phyloP scores from a whole-genome alignment of 2,113 vertebrate genomes.

The Pavo muticus region DNA sequence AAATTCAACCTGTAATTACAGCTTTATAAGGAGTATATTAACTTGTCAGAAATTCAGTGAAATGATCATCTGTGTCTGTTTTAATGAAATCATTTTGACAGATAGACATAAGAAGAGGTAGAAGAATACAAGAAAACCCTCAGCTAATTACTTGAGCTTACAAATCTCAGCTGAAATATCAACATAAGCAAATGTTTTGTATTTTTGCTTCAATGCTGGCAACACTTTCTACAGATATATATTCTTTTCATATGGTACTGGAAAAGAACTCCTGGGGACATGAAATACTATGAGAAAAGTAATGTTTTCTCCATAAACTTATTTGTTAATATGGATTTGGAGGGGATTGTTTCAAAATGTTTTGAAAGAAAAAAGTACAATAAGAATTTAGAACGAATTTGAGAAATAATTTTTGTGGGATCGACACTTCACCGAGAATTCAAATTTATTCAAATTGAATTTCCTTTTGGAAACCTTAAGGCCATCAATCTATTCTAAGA shows the following conservation, averaged over 20 bases:
- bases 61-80: neutral
- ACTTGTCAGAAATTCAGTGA: conserved; percentile 21
- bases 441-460: conserved; percentile 69
- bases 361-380: conserved; percentile 32
- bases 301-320: conserved; percentile 29
- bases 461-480: conserved; percentile 71
- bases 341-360: conserved; percentile 36
- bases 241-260: neutral
- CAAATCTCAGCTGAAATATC: neutral
- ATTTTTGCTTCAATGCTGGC: neutral
- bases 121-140: neutral
- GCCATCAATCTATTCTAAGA: conserved; percentile 54
- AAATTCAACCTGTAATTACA: neutral
- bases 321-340: conserved; percentile 46
- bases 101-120: neutral
- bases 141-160: conserved; percentile 42
- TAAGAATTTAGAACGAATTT: conserved; percentile 1
- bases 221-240: neutral
- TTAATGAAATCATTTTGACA: conserved; percentile 35
- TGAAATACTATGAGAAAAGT: conserved; percentile 8
- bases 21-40: neutral
- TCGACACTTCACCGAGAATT: conserved; percentile 55
- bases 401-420: conserved; percentile 53
- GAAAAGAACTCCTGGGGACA: neutral
- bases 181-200: neutral